Evolutionary conservation across 2,113 vertebrate genomes (phyloP).

Genomic region (Poecile atricapillus): DNA sequence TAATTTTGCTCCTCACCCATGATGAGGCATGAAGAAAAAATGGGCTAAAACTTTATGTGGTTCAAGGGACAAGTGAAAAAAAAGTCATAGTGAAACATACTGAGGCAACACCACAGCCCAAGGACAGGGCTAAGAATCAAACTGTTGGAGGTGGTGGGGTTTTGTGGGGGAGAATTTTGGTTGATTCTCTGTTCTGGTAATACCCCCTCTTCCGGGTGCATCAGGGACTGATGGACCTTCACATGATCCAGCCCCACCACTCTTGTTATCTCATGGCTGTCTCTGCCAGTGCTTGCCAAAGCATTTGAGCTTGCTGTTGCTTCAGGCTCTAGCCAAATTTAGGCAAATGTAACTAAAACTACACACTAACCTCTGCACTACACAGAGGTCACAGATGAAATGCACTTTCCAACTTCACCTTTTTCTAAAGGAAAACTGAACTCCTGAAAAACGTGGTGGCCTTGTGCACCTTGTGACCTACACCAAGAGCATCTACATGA

Average conservation of each 20-base stretch:
- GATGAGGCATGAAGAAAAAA: background rate
- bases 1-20: background rate
- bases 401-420: background rate
- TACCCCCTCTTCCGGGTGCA: background rate
- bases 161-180: background rate
- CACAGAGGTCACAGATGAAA: background rate
- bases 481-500: background rate
- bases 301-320: background rate
- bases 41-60: background rate
- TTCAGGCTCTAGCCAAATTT: background rate
- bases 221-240: accelerated
- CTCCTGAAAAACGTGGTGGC: background rate
- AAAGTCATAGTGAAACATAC: background rate
- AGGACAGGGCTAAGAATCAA: background rate
- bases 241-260: accelerated
- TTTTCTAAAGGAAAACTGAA: background rate
- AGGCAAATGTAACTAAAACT: background rate
- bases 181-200: background rate
- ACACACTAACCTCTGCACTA: too few relatives aligned
- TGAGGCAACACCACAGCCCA: background rate
- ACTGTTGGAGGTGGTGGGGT: accelerated
- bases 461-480: background rate
- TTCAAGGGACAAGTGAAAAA: background rate
- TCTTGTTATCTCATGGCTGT: background rate
- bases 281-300: background rate